Base-by-base conservation (phyloP, 2,888 invertebrate genomes). In the Ichneumoninae sp. region DNA sequence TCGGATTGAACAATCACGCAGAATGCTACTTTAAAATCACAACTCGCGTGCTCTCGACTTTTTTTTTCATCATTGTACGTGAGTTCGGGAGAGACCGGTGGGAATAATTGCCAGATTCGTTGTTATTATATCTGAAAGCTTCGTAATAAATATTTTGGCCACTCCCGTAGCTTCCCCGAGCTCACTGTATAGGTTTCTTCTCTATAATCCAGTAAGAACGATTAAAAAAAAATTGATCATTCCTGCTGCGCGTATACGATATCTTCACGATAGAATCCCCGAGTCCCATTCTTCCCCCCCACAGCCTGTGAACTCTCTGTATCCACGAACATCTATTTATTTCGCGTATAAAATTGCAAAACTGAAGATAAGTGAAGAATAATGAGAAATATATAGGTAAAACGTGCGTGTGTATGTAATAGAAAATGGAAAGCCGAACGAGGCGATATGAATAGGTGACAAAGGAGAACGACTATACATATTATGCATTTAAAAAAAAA, bases 221-320 rank as follows among this genome's bases (percentile, higher is more conserved):
- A 74, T 44, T 57, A 69, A 36, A 52, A 33, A 74, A 60, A 70
- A 47, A 19, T 65, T 52, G n/a, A 69, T 50, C 60, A 81, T 69
- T 78, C 50, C 36, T 52, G 80, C 73, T 81, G 69, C 81, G 78
- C 78, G 84, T 84, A 85, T 85, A 85, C 84, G 84, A 85, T 83
- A 83, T 74, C 81, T 69, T 60, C 68, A 44, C 57, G 81, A 74
- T 81, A 68, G n/a, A 52, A 79, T 60, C 44, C 44, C 70, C 16
- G 40, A 68, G 47, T 33, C 54, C 60, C 66, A 19, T 30, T 13
- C 60, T 10, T 26, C 60, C 16, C 60, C 60, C 4, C 30, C 30
- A 26, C 60, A 60, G 60, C 60, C 60, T 60, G 26, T 33, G 63
- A 63, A 63, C n/a, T 63, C 52, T 68, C 13, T 57, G 30, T 66